These are phyloP conservation scores for Eulemur macaco DNA, from an alignment of 2,113 vertebrate species.

Conservation along the genomic window DNA sequence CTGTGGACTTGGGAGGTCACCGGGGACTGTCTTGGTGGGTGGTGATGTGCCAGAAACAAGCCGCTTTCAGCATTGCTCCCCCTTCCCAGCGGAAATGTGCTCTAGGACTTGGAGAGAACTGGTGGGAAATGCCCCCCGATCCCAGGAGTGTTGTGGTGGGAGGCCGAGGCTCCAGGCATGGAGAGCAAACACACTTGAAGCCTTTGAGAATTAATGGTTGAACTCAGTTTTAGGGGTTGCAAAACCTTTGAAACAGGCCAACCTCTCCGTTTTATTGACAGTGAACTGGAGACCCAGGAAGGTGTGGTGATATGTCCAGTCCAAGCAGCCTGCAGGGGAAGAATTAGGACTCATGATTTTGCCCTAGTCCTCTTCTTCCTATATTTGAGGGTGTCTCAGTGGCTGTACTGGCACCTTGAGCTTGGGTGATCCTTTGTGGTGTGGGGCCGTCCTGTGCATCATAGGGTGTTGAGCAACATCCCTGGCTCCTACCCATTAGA, in stretches of 20 bases:
- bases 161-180: background rate
- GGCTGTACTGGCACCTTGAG: background rate
- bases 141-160: background rate
- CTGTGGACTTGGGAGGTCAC: background rate
- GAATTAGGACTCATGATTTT: background rate
- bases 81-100: background rate
- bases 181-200: background rate
- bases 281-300: background rate
- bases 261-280: background rate
- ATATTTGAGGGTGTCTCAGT: background rate
- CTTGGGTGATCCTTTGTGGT: background rate
- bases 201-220: background rate
- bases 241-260: background rate
- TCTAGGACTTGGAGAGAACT: background rate
- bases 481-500: background rate
- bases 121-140: background rate
- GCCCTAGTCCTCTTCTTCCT: background rate
- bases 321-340: background rate
- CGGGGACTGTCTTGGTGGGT: background rate
- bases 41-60: background rate
- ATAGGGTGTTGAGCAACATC: background rate
- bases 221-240: background rate
- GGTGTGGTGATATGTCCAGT: background rate
- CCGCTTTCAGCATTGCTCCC: background rate
- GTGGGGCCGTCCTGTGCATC: background rate